Base-by-base conservation (phyloP, 2,113 vertebrate genomes). In the Plectropomus leopardus region DNA sequence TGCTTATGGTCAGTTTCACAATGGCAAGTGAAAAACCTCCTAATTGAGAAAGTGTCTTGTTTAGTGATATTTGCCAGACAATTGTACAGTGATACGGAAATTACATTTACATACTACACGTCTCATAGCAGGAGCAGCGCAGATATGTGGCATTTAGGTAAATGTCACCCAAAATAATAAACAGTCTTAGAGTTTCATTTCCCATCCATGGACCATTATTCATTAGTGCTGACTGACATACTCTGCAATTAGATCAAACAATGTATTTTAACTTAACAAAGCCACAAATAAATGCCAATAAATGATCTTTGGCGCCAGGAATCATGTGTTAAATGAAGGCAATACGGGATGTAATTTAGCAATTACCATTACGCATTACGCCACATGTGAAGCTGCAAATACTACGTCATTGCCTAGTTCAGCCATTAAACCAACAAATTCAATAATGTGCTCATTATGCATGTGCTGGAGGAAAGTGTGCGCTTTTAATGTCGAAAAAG, bases 81-180 rank as follows among this genome's bases (percentile, higher is more conserved):
- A 88, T 93, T 88, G 88, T 79, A 86, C 70, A 82, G 80, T 86
- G 84, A 94, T 91, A 85, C 44, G 74, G 85, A 89, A 88, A 93
- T 84, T 80, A 77, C 77, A 94, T 92, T 94, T 89, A 86, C 89
- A 93, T 93, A 84, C 59, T 28, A 76, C 74, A 79, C 60, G 78
- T 89, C 82, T 92, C 80, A 77, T 66, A 60, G 80, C 74, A 75
- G 63, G 85, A 65, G 72, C 80, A 42, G 73, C 32, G 66, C 78
- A 77, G 89, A 92, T 88, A 88, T 81, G 82, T 94, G 94, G 87
- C 94, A 95, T 95, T 95, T 95, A 72, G 89, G 84, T 91, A 95
- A 95, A 95, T 95, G 92, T 93, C 95, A 95, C 83, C 84, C 61
- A 81, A 85, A 88, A 79, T 71, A 91, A 93, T 91, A 94, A 92